phyloP scores from a whole-genome alignment of 2,888 invertebrate species.

The Agapostemon virescens region DNA sequence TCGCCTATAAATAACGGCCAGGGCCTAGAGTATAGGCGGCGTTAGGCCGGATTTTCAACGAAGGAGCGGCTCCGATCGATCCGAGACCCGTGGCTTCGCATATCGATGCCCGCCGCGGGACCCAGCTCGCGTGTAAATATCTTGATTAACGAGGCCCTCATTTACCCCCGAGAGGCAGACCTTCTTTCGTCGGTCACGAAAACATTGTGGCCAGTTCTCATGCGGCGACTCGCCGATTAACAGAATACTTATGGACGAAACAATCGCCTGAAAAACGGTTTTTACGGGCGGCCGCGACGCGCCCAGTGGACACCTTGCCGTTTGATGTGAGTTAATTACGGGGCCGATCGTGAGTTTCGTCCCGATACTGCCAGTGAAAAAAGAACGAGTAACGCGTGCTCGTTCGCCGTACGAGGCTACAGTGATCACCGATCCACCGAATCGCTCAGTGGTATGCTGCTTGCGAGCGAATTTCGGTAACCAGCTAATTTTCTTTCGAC shows the following conservation, averaged over 20 bases:
- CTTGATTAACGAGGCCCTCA: constrained; percentile 72
- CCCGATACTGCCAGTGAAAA: neutral
- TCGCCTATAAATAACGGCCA: constrained; percentile 73
- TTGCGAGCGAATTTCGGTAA: neutral
- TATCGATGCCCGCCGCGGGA: constrained; percentile 67
- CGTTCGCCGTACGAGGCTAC: neutral
- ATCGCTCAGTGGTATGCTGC: neutral
- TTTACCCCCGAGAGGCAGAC: constrained; percentile 52
- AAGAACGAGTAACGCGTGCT: neutral
- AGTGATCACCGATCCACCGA: neutral
- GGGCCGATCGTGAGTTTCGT: neutral
- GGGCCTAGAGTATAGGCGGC: constrained; percentile 61
- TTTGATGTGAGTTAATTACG: constrained; percentile 20
- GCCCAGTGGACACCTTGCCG: constrained; percentile 5
- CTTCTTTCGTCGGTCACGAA: constrained; percentile 20
- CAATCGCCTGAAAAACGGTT: constrained; percentile 29
- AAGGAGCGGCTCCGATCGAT: constrained; percentile 70
- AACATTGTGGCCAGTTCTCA: constrained; percentile 49
- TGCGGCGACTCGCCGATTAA: constrained; percentile 41
- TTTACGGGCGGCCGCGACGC: constrained; percentile 21
- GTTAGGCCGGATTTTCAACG: constrained; percentile 69
- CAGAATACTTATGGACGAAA: constrained; percentile 37
- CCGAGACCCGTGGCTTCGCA: constrained; percentile 61
- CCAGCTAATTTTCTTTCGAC: neutral
- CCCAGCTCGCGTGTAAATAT: constrained; percentile 73